A percentile compares a stretch with the other conserved stretches of the same genome.
Conservation (phyloP, 2,888 invertebrate species). For the Timema podura region DNA sequence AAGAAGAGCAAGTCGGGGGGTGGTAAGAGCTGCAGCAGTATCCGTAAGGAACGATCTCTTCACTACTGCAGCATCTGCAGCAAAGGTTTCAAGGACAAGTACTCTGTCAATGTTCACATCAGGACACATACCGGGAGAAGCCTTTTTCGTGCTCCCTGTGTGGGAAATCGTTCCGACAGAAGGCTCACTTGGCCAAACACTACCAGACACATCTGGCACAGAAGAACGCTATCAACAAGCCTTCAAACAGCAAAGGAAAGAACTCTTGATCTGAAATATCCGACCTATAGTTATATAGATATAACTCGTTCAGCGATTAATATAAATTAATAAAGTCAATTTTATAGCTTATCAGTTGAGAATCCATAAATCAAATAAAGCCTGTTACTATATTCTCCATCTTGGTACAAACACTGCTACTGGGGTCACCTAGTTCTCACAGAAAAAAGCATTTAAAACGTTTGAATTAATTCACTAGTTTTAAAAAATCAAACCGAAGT, state of each 20-base stretch:
- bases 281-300: no score
- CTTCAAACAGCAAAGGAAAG: conserved; percentile 9
- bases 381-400: no score
- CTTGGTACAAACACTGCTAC: no score
- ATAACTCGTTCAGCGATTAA: no score
- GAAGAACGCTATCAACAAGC: conserved; percentile 50
- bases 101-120: conserved; percentile 96
- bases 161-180: conserved; percentile 88
- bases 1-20: conserved; percentile 10
- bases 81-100: conserved; percentile 92
- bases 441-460: no score
- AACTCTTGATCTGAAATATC: no score
- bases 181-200: conserved; percentile 88
- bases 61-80: conserved; percentile 92
- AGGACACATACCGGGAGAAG: conserved; percentile 96
- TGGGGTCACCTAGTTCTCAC: no score
- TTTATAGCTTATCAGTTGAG: no score
- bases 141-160: conserved; percentile 94
- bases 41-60: conserved; percentile 78
- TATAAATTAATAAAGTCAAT: no score
- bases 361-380: no score
- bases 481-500: no score
- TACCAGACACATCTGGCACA: conserved; percentile 90
- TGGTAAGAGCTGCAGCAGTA: conserved; percentile 44
- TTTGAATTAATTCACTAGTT: no score